Evolutionary conservation across 2,888 invertebrate genomes (phyloP).

Genomic region (Elysia crispata): DNA sequence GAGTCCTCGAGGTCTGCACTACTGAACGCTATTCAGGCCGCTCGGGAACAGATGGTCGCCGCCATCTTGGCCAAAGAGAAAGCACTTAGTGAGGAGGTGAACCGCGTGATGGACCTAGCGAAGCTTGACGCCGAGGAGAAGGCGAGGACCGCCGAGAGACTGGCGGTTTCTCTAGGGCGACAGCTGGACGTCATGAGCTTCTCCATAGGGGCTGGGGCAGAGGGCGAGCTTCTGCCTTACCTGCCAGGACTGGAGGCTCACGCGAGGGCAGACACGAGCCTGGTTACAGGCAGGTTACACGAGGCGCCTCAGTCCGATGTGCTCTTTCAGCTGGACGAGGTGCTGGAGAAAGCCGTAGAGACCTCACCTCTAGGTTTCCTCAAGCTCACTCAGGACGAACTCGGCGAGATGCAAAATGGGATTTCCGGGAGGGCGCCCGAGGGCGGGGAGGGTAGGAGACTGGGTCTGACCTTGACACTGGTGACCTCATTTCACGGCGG

Average conservation of each 20-base stretch:
- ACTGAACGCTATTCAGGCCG: constrained; percentile 21
- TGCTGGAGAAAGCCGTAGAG: constrained; percentile 13
- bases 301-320: background rate
- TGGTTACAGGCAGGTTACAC: background rate
- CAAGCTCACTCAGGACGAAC: background rate
- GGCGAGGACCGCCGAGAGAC: background rate
- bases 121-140: constrained; percentile 28
- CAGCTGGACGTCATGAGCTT: constrained; percentile 47
- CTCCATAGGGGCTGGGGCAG: constrained; percentile 43
- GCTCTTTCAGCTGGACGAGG: constrained; percentile 16
- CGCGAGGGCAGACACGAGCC: constrained; percentile 14
- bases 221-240: constrained; percentile 44
- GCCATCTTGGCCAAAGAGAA: constrained; percentile 46
- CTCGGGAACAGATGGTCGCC: constrained; percentile 37
- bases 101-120: constrained; percentile 30
- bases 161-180: constrained; percentile 5
- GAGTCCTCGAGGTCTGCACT: constrained; percentile 39
- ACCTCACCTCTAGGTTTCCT: constrained; percentile 22
- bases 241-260: constrained; percentile 22
- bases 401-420: background rate
- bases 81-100: constrained; percentile 35
- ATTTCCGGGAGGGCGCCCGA: background rate
- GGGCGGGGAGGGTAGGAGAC: background rate
- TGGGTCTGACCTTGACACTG: constrained; percentile 40
- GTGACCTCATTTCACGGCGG: constrained; percentile 52